Evolutionary conservation across 2,888 invertebrate species (phyloP).

Genomic region (Philopedon plagiatum): DNA sequence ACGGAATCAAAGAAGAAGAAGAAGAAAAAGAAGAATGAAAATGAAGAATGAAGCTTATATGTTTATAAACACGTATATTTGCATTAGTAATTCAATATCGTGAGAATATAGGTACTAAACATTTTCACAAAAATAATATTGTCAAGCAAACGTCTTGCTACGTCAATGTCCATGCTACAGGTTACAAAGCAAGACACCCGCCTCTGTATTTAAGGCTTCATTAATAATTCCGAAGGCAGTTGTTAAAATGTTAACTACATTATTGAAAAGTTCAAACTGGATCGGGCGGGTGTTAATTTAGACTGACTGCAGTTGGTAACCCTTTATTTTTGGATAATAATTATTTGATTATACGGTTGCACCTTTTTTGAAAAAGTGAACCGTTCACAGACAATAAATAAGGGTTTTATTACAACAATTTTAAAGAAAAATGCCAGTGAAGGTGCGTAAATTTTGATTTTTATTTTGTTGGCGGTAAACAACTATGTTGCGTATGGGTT

Average conservation of each 20-base stretch:
- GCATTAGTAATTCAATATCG: too few species aligned
- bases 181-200: slow-evolving; percentile 8
- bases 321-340: slow-evolving; percentile 36
- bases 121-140: too few species aligned
- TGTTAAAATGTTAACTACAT: slow-evolving; percentile 33
- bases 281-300: slow-evolving; percentile 35
- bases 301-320: slow-evolving; percentile 27
- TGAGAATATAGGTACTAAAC: too few species aligned
- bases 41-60: too few species aligned
- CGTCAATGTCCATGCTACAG: not conserved
- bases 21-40: too few species aligned
- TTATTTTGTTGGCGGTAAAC: slow-evolving; percentile 20
- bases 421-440: slow-evolving; percentile 13
- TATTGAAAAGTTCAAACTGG: slow-evolving; percentile 22
- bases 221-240: slow-evolving; percentile 24
- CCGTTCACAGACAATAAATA: slow-evolving; percentile 24
- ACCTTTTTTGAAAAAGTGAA: slow-evolving; percentile 20
- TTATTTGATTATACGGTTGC: slow-evolving; percentile 39
- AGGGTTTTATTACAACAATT: slow-evolving; percentile 25
- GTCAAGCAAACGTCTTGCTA: not conserved
- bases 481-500: slow-evolving; percentile 27
- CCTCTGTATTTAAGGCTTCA: slow-evolving; percentile 13
- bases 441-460: slow-evolving; percentile 30
- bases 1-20: too few species aligned
- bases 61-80: too few species aligned